Evolutionary conservation across 64 coral and sea anemone genomes (phyloP), one percentile per base, ranked within the genome.

Genomic region (Montipora efflorescens): DNA sequence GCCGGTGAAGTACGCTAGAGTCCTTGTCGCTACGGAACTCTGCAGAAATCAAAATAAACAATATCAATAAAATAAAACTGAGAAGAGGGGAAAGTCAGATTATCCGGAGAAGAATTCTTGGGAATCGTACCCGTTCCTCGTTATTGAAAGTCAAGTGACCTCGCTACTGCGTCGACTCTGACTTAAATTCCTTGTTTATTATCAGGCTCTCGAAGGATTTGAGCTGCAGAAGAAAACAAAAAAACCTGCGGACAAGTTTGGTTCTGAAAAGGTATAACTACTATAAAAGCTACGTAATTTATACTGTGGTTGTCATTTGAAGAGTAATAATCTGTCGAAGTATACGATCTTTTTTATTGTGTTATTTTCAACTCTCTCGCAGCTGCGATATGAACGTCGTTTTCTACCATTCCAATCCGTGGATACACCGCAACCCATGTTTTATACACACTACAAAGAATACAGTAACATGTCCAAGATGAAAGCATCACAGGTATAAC

Each of bases 371-470:
- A 36, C 53, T 57, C 53, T 57, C 11, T 85, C 87, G 75, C 66
- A 99, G 97, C 89, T 94, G 77, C 94, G 97, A 18, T 99, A 92
- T 78, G 95, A 99, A 62, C 97, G 94, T 47, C 97, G 97, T 57
- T 99, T 99, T 79, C 74, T 88, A 10, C 97, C 97, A 16, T 99
- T 99, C 66, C 94, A 99, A 83, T 72, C 92, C 0, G 88, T 99
- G 52, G 97, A 99, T 82, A 99, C 97, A 0, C 97, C 97, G 14
- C 97, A 99, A 66, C 94, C 97, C 13, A 96, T 96, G 88, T 94
- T 89, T 16, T 99, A 96, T 59, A 82, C 68, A 0, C 97, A 99
- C 46, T 99, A 99, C 77, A 87, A 87, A 61, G 95, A 92, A 21
- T 94, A 88, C 74, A 89, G 80, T 12, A 90, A 95, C 47, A 89